Base-by-base conservation (phyloP, 2,888 invertebrate species). In the Philhelius pedissequus region DNA sequence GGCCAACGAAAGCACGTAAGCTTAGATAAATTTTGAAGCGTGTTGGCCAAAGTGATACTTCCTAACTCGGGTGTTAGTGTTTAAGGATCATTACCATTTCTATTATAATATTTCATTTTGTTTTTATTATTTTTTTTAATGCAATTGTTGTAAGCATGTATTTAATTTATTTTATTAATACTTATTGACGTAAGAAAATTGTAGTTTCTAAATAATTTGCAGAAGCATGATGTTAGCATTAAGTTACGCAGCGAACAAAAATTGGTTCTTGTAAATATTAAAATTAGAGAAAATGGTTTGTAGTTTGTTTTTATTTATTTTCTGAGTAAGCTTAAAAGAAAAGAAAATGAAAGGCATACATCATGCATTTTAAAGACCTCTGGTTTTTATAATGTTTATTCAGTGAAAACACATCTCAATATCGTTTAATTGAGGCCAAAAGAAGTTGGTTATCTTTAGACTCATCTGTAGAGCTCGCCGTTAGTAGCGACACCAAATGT, bases 1-100 rank as follows among this genome's bases (percentile, higher is more conserved):
- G 92, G 91, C 90, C 82, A 91, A 91, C 35, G 92, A 92, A 56
- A 91, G 89, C 84, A 88, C 90, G 89, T 91, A 91, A 86, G 79
- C 48, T 45, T n/a, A n/a, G n/a, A 4, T 8, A 15, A 4, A 7
- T 18, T 54, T 20, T 43, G 60, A 22, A 48, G 30, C 27, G 40
- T 60, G 38, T 66, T 64, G 75, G 80, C 75, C 84, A 84, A 84
- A 84, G 84, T 80, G 75, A 80, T 84, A 84, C 84, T 84, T 84
- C 84, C 80, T 76, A 71, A 80, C 84, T 84, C 84, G 84, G 84
- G 84, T 84, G 84, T 80, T 84, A 84, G 80, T 75, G 70, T 68
- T 75, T 80, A 84, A 84, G 79, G 70, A 74, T 68, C 80, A 80
- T 66, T 45, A n/a, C n/a, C n/a, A n/a, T n/a, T n/a, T n/a, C n/a